Conservation (phyloP, 2,888 invertebrate species). For the Ectemnius cavifrons region DNA sequence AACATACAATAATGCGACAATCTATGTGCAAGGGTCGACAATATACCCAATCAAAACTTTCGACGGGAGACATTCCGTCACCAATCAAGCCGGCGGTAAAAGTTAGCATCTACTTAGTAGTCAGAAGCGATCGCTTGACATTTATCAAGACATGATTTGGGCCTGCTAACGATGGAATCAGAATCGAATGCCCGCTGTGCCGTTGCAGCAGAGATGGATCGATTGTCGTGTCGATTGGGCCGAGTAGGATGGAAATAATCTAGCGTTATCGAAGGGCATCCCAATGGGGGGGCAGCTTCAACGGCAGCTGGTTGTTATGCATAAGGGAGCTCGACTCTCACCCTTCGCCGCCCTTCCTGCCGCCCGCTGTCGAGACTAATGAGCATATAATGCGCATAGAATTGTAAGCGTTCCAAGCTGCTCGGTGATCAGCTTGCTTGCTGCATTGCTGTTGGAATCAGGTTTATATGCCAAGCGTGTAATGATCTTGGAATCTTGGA, state of each 20-base stretch:
- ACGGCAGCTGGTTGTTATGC: constrained; percentile 53
- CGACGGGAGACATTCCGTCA: too few relatives aligned
- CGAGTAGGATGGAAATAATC: constrained; percentile 57
- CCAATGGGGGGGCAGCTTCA: constrained; percentile 20
- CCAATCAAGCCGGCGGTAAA: too few relatives aligned
- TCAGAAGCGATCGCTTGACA: constrained; percentile 39
- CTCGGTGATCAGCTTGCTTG: constrained; percentile 9
- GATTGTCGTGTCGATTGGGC: constrained; percentile 54
- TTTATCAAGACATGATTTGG: constrained; percentile 62
- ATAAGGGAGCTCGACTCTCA: constrained; percentile 42
- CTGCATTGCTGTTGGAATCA: not conserved
- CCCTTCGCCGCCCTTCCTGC: constrained; percentile 25
- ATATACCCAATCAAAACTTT: too few relatives aligned
- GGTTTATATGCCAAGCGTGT: too few relatives aligned
- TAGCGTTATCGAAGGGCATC: constrained; percentile 45
- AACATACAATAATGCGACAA: too few relatives aligned
- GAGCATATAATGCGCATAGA: constrained; percentile 58
- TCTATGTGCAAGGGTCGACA: too few relatives aligned
- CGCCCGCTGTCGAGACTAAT: constrained; percentile 49
- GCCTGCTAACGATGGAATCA: constrained; percentile 50
- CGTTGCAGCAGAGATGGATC: constrained; percentile 57
- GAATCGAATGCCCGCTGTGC: constrained; percentile 9
- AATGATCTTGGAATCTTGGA: too few relatives aligned
- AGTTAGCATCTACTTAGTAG: too few relatives aligned
- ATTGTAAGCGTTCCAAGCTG: constrained; percentile 40